Evolutionary conservation across 2,113 vertebrate species (phyloP).

Genomic region (Trogon surrucura): DNA sequence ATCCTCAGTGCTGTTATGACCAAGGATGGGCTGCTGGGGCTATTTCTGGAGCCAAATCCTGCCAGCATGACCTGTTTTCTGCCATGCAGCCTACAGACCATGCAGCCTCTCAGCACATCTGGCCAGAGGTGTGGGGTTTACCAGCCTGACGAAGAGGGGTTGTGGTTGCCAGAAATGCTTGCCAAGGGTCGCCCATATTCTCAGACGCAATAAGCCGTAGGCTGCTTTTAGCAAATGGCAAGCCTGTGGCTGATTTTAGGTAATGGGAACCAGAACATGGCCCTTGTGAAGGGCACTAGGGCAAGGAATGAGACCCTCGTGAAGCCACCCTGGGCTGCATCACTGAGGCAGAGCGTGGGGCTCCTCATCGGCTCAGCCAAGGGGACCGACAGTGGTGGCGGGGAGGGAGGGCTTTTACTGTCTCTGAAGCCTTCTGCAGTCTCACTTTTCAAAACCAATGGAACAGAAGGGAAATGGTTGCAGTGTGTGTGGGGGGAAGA

Average conservation of each 20-base stretch:
- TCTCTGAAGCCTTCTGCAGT: neutral
- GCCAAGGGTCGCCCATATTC: neutral
- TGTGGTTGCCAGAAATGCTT: neutral
- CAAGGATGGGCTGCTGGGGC: fast-evolving
- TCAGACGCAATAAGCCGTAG: neutral
- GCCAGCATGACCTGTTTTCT: neutral
- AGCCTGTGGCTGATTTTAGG: neutral
- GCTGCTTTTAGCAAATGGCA: neutral
- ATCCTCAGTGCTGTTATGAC: neutral
- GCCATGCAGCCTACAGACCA: neutral
- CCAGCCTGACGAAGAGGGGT: neutral
- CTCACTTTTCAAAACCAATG: neutral
- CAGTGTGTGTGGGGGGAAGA: neutral
- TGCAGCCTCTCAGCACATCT: neutral
- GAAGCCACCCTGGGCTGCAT: neutral
- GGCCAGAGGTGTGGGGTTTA: neutral
- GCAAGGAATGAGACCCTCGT: fast-evolving
- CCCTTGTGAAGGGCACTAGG: neutral
- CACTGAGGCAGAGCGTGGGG: fast-evolving
- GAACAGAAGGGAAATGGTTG: neutral
- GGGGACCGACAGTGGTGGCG: fast-evolving
- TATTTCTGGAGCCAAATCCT: neutral
- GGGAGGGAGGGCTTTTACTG: neutral
- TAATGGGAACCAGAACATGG: neutral
- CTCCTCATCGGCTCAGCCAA: neutral